Percentiles rank a stretch among this genome's conserved stretches.
Evolutionary conservation across 2,888 invertebrate genomes (phyloP).

Genomic region (Drosophila mimica): DNA sequence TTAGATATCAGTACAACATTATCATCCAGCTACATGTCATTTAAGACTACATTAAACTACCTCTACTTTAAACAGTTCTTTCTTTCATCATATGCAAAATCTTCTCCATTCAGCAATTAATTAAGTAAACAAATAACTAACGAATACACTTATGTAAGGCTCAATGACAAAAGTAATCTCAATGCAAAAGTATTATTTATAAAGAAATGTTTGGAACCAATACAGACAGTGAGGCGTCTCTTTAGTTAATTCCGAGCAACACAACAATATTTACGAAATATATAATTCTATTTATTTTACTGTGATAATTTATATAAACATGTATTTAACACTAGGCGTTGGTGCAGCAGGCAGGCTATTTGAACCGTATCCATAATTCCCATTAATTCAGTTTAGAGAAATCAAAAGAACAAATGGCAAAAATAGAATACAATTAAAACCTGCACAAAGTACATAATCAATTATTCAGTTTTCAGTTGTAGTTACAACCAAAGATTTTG

Average conservation of each 20-base stretch:
- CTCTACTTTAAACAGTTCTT: constrained; percentile 19
- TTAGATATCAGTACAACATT: neutral
- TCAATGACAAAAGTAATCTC: constrained; percentile 28
- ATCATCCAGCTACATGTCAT: neutral
- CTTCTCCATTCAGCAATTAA: neutral
- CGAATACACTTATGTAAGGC: constrained; percentile 22
- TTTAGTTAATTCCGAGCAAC: constrained; percentile 41
- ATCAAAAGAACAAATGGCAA: constrained; percentile 11
- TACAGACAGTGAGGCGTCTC: constrained; percentile 21
- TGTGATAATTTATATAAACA: constrained; percentile 78
- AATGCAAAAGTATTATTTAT: constrained; percentile 58
- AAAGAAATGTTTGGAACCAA: constrained; percentile 13
- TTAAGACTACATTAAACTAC: constrained; percentile 22
- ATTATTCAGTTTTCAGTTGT: constrained; percentile 71
- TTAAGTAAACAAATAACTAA: neutral
- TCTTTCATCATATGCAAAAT: neutral
- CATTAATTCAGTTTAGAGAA: constrained; percentile 32
- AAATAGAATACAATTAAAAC: constrained; percentile 25
- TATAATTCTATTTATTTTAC: constrained; percentile 78
- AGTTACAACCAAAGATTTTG: constrained; percentile 79
- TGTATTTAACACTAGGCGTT: constrained; percentile 29
- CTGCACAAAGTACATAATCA: constrained; percentile 53
- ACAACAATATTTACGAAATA: constrained; percentile 47
- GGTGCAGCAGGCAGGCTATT: constrained; percentile 29
- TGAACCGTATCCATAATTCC: constrained; percentile 18